Evolutionary conservation across 1,140 invertebrate species (phyloP).

Genomic region (Mercenaria mercenaria): DNA sequence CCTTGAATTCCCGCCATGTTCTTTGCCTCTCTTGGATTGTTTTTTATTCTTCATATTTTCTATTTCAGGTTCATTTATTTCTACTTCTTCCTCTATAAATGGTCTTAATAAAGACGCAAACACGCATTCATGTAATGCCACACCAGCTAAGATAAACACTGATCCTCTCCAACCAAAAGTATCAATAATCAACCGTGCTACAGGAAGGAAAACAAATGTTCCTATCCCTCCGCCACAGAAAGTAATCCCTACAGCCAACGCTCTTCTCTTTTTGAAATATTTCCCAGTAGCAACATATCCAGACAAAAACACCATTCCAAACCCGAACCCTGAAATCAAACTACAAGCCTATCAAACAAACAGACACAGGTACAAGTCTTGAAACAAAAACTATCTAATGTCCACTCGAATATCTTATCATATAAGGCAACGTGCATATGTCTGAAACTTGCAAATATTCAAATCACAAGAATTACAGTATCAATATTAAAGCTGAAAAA

Average conservation of each 20-base stretch:
- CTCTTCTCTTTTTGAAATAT: constrained; percentile 23
- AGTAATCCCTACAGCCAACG: constrained; percentile 20
- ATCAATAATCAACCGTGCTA: neutral
- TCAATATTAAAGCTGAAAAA: too few relatives aligned
- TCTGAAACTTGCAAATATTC: too few relatives aligned
- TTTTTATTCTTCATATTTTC: too few relatives aligned
- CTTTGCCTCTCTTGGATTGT: too few relatives aligned
- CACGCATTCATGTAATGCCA: neutral
- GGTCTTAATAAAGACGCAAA: constrained; percentile 38
- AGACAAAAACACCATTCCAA: neutral
- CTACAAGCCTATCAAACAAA: too few relatives aligned
- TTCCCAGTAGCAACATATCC: neutral
- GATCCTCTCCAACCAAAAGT: constrained; percentile 14
- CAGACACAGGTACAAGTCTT: too few relatives aligned
- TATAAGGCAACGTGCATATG: too few relatives aligned
- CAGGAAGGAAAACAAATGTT: neutral
- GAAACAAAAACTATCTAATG: too few relatives aligned
- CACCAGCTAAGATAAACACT: constrained; percentile 7
- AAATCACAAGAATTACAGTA: too few relatives aligned
- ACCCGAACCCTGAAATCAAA: constrained; percentile 1
- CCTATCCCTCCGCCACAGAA: constrained; percentile 30
- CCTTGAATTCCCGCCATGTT: too few relatives aligned
- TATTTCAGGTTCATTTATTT: neutral
- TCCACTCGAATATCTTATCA: too few relatives aligned
- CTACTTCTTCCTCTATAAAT: neutral